Evolutionary conservation across 2,888 invertebrate genomes (phyloP).

Genomic region (Hyalella azteca): DNA sequence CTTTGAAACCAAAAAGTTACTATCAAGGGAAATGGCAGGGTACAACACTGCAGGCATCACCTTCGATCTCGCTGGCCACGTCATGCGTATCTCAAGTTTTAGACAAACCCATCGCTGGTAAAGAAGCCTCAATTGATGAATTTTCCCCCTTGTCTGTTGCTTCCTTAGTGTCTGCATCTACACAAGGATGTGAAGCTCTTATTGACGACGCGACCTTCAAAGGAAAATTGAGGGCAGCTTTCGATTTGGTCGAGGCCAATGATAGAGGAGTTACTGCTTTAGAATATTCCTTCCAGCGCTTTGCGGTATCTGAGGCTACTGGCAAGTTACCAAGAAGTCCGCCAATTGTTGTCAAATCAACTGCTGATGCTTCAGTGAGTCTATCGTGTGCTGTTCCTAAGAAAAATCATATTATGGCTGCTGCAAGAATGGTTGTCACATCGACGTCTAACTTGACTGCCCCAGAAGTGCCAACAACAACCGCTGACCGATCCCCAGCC

Average conservation of each 20-base stretch:
- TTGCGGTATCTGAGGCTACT: not conserved
- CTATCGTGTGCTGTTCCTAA: conserved; percentile 7
- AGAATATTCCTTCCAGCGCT: not conserved
- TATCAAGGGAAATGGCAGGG: not conserved
- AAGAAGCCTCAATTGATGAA: too few relatives aligned
- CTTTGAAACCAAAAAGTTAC: not conserved
- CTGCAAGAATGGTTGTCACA: not conserved
- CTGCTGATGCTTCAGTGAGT: not conserved
- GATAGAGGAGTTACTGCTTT: not conserved
- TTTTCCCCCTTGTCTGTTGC: too few relatives aligned
- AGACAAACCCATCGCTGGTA: too few relatives aligned
- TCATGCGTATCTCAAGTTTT: too few relatives aligned
- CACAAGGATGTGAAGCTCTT: not conserved
- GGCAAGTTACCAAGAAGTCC: not conserved
- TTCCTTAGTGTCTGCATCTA: not conserved
- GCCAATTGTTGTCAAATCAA: not conserved
- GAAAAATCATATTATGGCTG: conserved; percentile 5
- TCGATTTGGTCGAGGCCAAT: not conserved
- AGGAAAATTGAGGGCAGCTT: not conserved
- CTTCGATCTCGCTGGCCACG: too few relatives aligned
- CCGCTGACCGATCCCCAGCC: too few relatives aligned
- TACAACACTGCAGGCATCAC: not conserved
- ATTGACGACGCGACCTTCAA: not conserved
- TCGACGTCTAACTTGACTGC: too few relatives aligned
- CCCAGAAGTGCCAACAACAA: too few relatives aligned